Conservation (phyloP, 2,797 vertebrate species). For the Acipenser oxyrinchus region DNA sequence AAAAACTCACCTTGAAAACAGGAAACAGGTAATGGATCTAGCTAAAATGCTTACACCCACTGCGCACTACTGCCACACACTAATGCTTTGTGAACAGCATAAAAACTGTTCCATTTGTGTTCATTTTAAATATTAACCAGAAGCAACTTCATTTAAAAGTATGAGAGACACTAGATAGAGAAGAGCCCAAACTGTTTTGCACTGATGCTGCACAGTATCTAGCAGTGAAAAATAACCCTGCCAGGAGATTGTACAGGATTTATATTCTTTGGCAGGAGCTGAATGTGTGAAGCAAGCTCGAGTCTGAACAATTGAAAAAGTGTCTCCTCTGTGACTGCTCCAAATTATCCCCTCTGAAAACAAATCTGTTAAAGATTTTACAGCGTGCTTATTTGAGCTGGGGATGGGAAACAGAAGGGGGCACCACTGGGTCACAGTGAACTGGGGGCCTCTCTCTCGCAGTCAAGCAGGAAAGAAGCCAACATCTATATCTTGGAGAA, state of each 20-base stretch:
- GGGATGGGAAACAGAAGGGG: conserved; percentile 42
- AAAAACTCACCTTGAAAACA: too few relatives aligned
- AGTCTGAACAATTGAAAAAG: conserved; percentile 20
- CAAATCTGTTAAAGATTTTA: conserved; percentile 51
- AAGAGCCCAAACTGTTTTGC: background rate
- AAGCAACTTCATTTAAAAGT: too few relatives aligned
- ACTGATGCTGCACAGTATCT: background rate
- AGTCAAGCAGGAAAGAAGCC: conserved; percentile 15
- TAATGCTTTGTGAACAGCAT: too few relatives aligned
- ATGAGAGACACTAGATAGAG: too few relatives aligned
- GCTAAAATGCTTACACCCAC: too few relatives aligned
- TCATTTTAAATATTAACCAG: too few relatives aligned
- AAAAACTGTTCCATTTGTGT: too few relatives aligned
- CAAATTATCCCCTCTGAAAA: conserved; percentile 25
- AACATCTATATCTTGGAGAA: background rate
- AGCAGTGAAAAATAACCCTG: background rate
- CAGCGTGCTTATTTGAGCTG: conserved; percentile 46
- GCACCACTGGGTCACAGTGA: conserved; percentile 53
- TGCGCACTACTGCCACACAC: too few relatives aligned
- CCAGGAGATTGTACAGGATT: background rate
- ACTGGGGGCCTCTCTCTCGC: conserved; percentile 39
- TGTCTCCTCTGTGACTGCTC: conserved; percentile 27
- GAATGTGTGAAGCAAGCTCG: conserved; percentile 19
- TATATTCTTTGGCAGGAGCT: conserved; percentile 22
- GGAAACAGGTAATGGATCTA: too few relatives aligned